Evolutionary conservation across 2,797 vertebrate species (phyloP).

Genomic region (Sparus aurata): DNA sequence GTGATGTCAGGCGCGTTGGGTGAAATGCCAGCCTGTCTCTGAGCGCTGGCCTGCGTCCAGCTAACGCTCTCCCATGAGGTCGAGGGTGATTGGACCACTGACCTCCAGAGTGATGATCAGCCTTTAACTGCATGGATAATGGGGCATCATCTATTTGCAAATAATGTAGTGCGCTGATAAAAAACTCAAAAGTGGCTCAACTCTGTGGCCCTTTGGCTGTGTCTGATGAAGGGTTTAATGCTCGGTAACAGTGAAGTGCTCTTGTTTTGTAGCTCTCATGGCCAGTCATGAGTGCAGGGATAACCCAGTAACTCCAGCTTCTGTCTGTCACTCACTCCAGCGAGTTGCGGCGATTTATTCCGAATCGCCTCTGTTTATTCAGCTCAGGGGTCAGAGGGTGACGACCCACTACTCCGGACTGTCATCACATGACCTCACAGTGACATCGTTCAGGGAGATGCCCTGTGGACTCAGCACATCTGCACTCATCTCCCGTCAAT

Average conservation of each 20-base stretch:
- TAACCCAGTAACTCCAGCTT: slow-evolving; percentile 33
- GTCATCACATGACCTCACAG: slow-evolving; percentile 73
- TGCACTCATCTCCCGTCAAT: slow-evolving; percentile 69
- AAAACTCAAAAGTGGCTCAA: slow-evolving; percentile 26
- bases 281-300: slow-evolving; percentile 31
- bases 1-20: slow-evolving; percentile 38
- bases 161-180: slow-evolving; percentile 28
- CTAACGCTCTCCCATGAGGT: slow-evolving; percentile 57
- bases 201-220: slow-evolving; percentile 34
- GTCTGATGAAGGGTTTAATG: slow-evolving; percentile 62
- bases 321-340: slow-evolving; percentile 55
- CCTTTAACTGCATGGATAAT: slow-evolving; percentile 51
- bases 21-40: slow-evolving; percentile 70
- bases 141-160: slow-evolving; percentile 40
- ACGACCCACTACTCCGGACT: slow-evolving; percentile 67
- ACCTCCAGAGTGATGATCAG: slow-evolving; percentile 59
- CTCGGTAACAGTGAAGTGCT: slow-evolving; percentile 39
- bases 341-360: slow-evolving; percentile 21
- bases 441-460: slow-evolving; percentile 61
- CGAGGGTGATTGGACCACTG: slow-evolving; percentile 61
- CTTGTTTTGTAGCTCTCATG: slow-evolving; percentile 33
- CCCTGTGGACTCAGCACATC: slow-evolving; percentile 77
- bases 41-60: slow-evolving; percentile 67
- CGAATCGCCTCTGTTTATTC: slow-evolving; percentile 62
- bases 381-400: slow-evolving; percentile 58